A percentile compares a stretch with the other conserved stretches of the same genome.
These are phyloP conservation scores for Tretioscincus oriximinensis DNA, from an alignment of 2,113 vertebrate genomes.

Conservation along the genomic window DNA sequence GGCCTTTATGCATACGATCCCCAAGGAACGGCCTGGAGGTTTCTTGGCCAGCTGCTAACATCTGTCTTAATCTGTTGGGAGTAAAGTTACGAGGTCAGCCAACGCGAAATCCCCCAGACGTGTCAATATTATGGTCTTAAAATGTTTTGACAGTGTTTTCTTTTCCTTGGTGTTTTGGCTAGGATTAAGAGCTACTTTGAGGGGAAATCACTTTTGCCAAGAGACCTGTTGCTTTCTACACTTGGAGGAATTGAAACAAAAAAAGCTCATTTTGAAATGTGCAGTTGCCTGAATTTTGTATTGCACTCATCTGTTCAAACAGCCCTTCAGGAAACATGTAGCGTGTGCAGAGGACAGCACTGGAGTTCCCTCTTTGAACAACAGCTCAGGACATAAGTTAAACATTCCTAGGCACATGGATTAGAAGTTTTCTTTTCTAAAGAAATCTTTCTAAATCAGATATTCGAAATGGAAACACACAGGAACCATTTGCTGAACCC, in stretches of 20 bases:
- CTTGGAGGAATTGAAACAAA: no score
- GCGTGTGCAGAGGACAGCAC: no score
- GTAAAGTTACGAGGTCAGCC: neutral
- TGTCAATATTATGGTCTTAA: neutral
- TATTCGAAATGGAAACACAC: no score
- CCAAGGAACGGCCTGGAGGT: neutral
- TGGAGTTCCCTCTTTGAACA: no score
- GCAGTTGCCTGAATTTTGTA: no score
- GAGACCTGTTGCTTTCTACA: no score
- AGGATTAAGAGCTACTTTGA: neutral
- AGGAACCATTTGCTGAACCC: no score
- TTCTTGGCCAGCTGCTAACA: slow-evolving; percentile 12
- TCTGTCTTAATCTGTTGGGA: neutral
- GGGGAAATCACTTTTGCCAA: neutral
- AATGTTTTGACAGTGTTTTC: neutral
- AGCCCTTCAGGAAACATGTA: no score
- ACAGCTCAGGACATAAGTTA: no score
- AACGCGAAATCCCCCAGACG: neutral
- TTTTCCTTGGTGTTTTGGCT: neutral
- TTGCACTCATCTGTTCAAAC: no score
- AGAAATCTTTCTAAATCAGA: no score
- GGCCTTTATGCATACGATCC: neutral
- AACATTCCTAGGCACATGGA: neutral
- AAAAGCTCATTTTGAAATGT: no score
- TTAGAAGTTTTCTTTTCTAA: neutral